phyloP scores from a whole-genome alignment of 2,797 vertebrate species.

The Peromyscus melanophrys region DNA sequence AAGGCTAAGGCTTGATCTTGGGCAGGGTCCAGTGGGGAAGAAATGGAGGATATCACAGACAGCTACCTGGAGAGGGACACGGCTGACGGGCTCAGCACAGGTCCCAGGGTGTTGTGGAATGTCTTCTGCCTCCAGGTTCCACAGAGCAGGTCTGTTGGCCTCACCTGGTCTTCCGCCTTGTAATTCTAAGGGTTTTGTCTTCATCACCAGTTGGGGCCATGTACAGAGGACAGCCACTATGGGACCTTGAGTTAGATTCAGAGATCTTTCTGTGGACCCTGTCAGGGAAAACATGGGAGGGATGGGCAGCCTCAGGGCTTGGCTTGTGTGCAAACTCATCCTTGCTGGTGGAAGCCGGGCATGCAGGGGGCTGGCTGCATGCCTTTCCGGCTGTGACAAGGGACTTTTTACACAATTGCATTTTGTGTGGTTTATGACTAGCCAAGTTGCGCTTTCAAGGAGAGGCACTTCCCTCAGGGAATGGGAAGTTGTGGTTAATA shows the following conservation, averaged over 20 bases:
- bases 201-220: background rate
- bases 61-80: background rate
- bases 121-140: background rate
- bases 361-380: background rate
- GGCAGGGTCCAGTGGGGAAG: background rate
- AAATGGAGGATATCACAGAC: background rate
- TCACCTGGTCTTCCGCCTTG: background rate
- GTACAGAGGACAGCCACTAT: background rate
- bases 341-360: background rate
- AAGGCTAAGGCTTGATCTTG: background rate
- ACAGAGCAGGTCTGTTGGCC: too few species aligned
- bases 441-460: slow-evolving; percentile 85
- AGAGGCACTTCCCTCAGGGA: slow-evolving; percentile 76
- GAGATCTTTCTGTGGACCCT: background rate
- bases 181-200: background rate
- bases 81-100: background rate
- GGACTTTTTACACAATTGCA: slow-evolving; percentile 67
- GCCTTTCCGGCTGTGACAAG: slow-evolving; percentile 54
- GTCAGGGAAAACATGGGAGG: background rate
- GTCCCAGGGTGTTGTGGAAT: background rate
- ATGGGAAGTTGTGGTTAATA: slow-evolving; percentile 63
- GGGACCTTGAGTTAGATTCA: background rate
- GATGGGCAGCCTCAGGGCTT: background rate
- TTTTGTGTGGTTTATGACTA: slow-evolving; percentile 73
- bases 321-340: background rate